These are phyloP conservation scores for Apodemus speciosus DNA, from an alignment of 2,113 vertebrate species.

Conservation along the genomic window DNA sequence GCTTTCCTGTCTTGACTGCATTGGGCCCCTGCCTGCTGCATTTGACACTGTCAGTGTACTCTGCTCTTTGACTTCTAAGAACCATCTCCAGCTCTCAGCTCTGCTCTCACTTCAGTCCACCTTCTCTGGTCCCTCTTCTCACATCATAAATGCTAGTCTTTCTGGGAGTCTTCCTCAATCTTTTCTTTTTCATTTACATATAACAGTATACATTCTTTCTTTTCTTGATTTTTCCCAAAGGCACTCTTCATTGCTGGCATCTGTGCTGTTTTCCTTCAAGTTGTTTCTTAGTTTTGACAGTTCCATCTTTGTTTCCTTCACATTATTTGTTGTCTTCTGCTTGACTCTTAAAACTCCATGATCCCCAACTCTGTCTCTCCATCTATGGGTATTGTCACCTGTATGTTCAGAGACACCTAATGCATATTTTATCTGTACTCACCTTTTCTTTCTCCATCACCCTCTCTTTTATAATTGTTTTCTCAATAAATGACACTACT, in stretches of 20 bases:
- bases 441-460: background rate
- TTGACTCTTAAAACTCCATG: conserved; percentile 17
- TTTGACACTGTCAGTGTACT: background rate
- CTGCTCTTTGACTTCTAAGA: background rate
- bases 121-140: conserved; percentile 21
- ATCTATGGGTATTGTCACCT: background rate
- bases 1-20: conserved; percentile 20
- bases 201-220: background rate
- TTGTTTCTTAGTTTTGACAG: conserved; percentile 52
- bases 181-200: background rate
- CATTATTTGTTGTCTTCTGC: conserved; percentile 28
- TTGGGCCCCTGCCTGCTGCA: background rate
- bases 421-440: background rate
- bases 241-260: conserved; percentile 9
- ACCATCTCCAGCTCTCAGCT: background rate
- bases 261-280: conserved; percentile 13
- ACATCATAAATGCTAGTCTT: conserved; percentile 8
- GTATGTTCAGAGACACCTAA: background rate
- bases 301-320: conserved; percentile 35
- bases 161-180: background rate
- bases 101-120: background rate
- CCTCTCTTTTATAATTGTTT: background rate
- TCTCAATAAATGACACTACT: background rate
- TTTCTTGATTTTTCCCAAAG: conserved; percentile 25
- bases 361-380: conserved; percentile 40